Evolutionary conservation across 2,113 vertebrate genomes (phyloP), one percentile per base, ranked within the genome.

Genomic region (Tragelaphus strepsiceros): DNA sequence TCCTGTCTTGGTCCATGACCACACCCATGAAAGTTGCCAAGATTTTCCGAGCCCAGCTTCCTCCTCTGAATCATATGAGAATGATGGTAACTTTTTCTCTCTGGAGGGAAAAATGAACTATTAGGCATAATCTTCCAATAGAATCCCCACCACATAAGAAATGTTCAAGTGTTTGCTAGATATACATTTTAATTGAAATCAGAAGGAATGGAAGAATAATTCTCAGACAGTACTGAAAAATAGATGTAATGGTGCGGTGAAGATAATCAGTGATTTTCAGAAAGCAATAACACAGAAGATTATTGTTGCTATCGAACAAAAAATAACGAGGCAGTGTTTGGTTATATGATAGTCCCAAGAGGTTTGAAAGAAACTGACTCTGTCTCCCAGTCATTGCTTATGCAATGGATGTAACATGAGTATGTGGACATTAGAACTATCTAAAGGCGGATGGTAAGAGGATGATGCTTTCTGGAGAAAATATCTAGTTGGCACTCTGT

Each of bases 321-420:
- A 15, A 17, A 19, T 10, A 35, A 19, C 15, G 32, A 32, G 58
- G 81, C 16, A 0, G 7, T n/a, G 24, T 21, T 32, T 43, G 13
- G 49, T 19, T 39, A 11, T 58, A 16, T 0, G 64, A 4, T 4
- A 46, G 35, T 26, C 85, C 30, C 15, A 2, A 80, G 54, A 88
- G 51, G 14, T 49, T 21, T 28, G 7, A 39, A 32, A 78, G 67
- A 46, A 24, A 64, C 1, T 7, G 58, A 5, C 8, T 2, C 2
- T n/a, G 30, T 28, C 6, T 16, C 61, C 32, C 19, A 7, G 11
- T 17, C 22, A 12, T 5, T 17, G 4, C 3, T 15, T 16, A 56
- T 4, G 5, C n/a, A 1, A 4, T 0, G 30, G 19, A 11, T 35
- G 53, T 14, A 11, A 17, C 26, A 3, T 4, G 39, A 12, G 24